Evolutionary conservation across 2,797 vertebrate species (phyloP).

Genomic region (Peromyscus melanophrys): DNA sequence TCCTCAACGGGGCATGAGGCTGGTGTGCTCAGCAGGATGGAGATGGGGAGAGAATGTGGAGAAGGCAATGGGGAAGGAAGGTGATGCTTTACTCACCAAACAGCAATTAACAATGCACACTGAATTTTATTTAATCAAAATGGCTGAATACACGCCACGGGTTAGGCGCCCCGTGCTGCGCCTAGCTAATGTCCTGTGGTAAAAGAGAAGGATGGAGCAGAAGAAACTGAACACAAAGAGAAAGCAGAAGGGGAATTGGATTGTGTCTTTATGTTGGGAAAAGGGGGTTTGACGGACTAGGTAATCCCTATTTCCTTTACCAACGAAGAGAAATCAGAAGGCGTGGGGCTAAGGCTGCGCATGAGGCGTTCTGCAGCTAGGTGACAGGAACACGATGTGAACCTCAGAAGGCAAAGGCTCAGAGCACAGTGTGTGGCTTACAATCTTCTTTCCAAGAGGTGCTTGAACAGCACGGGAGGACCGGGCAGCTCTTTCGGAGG

Average conservation of each 20-base stretch:
- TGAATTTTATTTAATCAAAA: background rate
- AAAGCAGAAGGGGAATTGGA: slow-evolving; percentile 55
- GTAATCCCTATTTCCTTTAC: slow-evolving; percentile 46
- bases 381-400: slow-evolving; percentile 1
- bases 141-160: background rate
- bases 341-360: background rate
- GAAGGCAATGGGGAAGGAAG: background rate
- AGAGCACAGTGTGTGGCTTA: background rate
- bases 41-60: background rate
- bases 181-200: background rate
- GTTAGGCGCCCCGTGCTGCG: background rate
- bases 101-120: background rate
- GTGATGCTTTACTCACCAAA: background rate
- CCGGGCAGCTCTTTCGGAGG: slow-evolving; percentile 16
- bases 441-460: slow-evolving; percentile 6
- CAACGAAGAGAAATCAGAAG: slow-evolving; percentile 35
- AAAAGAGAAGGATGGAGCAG: background rate
- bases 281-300: slow-evolving; percentile 26
- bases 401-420: slow-evolving; percentile 24
- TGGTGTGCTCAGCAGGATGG: background rate
- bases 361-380: background rate
- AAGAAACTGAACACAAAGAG: slow-evolving; percentile 12
- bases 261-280: slow-evolving; percentile 53
- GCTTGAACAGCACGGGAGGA: background rate
- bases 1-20: background rate